Evolutionary conservation across 2,113 vertebrate species (phyloP), one percentile per base, ranked within the genome.

Genomic region (Drymodes brunneopygia): DNA sequence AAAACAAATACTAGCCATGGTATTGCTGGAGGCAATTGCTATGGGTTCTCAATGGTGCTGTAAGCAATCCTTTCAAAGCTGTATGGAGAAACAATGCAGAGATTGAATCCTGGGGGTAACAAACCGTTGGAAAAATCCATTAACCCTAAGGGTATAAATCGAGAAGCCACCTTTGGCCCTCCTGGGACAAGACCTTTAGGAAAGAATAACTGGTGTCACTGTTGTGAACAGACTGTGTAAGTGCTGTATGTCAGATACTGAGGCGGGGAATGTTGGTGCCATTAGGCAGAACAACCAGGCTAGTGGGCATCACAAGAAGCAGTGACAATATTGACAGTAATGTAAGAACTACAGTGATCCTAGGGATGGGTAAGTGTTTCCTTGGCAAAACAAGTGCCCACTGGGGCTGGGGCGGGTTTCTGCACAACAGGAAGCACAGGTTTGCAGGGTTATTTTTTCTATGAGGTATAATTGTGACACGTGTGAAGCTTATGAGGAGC

Each of bases 191-290:
- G 25, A 7, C 7, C 38, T 92, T 74, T 54, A 15, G 36, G 58
- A 66, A 83, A 51, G 29, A 83, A 40, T 73, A 62, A 51, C 42
- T 77, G 24, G 13, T 10, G 18, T 58, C n/a, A 15, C 4, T n/a
- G 22, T 36, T 60, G 50, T 54, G 54, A 66, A 91, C 64, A 64
- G 31, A 8, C 36, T 85, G 27, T 45, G 44, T 61, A 61, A 80
- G 29, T 21, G n/a, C 45, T 0, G 0, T 50, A 10, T 35, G 61
- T 70, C 35, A 61, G 54, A 27, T 21, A 47, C 4, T 1, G 4
- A 88, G 57, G 19, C 6, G 47, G 44, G 42, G 64, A 57, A 60
- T 18, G 31, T 28, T 58, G 35, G 33, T 83, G 56, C 33, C 10
- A 1, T 78, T 66, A 61, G 21, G 33, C n/a, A 79, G 48, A 36